Base-by-base conservation (phyloP, 2,113 vertebrate species). In the Callaeas wilsoni region DNA sequence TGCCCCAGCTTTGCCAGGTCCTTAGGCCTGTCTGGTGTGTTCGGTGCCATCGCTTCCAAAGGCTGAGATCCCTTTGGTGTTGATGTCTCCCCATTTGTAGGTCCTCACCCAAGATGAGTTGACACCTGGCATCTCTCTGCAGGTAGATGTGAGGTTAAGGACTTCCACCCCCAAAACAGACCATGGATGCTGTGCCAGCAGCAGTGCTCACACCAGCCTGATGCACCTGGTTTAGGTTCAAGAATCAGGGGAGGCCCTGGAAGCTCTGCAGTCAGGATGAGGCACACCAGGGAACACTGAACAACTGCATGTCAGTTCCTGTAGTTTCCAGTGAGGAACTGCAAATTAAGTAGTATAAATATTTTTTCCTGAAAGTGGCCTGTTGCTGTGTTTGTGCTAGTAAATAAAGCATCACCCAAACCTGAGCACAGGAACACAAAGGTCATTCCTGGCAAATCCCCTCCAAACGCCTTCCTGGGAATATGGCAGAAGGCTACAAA, bases 41-140 rank as follows among this genome's bases (percentile, higher is more conserved):
- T 78, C 53, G 57, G 60, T 1, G 2, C 69, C 33, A 18, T 47
- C 0, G 0, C 15, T 88, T 20, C 78, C 25, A 7, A 23, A 55
- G 20, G 26, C 49, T 25, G 53, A 73, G 41, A 9, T 57, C 39
- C 33, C 60, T 29, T 41, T 70, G 39, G 42, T 41, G 59, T 35
- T 44, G 71, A 19, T 74, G 52, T 35, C 47, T 74, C 12, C 50
- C 17, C 4, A 0, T 2, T 65, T 77, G 21, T 22, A 65, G 46
- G 39, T 77, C 33, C 39, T 85, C 22, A 5, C 39, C 35, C 33
- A 17, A 39, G n/a, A 37, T 4, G 22, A 55, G 18, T 16, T 55
- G 41, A 35, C 11, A 46, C 23, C n/a, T 49, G 17, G 6, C 37
- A 26, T 32, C 20, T 69, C 32, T 53, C n/a, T 56, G 22, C 39